Evolutionary conservation across 1,140 invertebrate species (phyloP), one percentile per base, ranked within the genome.

Genomic region (Leptinotarsa undecemlineata): DNA sequence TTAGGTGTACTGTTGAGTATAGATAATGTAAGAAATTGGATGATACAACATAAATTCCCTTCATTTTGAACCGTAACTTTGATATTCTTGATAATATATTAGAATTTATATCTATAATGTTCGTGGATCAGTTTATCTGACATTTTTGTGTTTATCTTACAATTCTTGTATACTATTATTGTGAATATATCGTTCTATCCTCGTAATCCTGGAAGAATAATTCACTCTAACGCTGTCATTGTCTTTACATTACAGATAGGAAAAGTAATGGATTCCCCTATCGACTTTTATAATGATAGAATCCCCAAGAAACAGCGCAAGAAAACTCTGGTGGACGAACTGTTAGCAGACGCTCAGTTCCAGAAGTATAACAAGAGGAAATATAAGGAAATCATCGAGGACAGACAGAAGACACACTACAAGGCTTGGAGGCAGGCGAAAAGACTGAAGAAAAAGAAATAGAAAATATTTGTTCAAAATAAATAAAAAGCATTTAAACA

Each of bases 271-370:
- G 92, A 93, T 84, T 90, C 91, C 19, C 87, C 92, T 17, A 80
- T 92, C 69, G 92, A 94, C 80, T 92, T 90, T 83, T 93, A 93
- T 68, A 91, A 89, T 75, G 89, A 91, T 77, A 87, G 96, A 69
- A 84, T 97, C 71, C 93, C 94, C 0, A 95, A 93, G 77, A 97
- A 95, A 83, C 89, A 96, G 79, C 88, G 95, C 3, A 98, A 98
- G 84, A 86, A 88, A 26, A 96, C 95, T 0, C 89, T 99, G 74
- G 95, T 98, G 0, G 96, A 99, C 76, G 97, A 99, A 84, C 86
- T 98, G 0, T 85, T 98, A 82, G 92, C 92, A 13, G 95, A 98
- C 90, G 92, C 93, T 17, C 90, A 96, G 80, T 94, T 97, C 82
- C 89, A 92, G 79, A 93, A 92, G 86, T 95, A 92, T 76, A 95